Evolutionary conservation across 2,113 vertebrate genomes (phyloP).

Genomic region (Crocuta crocuta): DNA sequence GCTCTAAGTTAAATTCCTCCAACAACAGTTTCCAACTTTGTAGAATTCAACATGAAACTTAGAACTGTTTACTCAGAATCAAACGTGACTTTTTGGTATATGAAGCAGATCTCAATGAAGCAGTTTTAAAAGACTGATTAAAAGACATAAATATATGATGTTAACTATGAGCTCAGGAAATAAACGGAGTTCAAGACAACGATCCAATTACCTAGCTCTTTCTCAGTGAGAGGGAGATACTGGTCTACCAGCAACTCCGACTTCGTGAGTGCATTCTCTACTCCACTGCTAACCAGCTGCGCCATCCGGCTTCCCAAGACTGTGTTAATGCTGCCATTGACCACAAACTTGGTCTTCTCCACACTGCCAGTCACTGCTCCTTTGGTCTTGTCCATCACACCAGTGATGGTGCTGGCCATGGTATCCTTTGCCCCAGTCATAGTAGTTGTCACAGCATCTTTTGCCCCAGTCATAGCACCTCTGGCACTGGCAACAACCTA

Average conservation of each 20-base stretch:
- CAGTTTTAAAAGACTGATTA: not conserved
- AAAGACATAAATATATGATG: not conserved
- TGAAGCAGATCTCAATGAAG: not conserved
- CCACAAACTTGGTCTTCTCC: constrained; percentile 90
- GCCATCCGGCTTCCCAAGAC: constrained; percentile 88
- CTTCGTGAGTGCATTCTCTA: constrained; percentile 89
- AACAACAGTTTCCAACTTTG: not conserved
- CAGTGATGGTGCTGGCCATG: constrained; percentile 88
- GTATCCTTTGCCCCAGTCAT: constrained; percentile 89
- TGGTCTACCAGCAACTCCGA: constrained; percentile 91
- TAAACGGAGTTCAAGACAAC: constrained; percentile 47
- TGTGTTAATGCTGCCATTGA: constrained; percentile 89
- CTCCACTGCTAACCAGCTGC: constrained; percentile 82
- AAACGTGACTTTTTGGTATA: not conserved
- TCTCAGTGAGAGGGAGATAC: constrained; percentile 90
- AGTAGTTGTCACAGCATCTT: constrained; percentile 85
- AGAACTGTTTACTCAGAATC: not conserved
- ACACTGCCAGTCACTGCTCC: constrained; percentile 90
- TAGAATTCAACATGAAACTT: not conserved
- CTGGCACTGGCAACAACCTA: constrained; percentile 90
- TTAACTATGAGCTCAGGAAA: not conserved
- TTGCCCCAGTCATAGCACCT: constrained; percentile 88
- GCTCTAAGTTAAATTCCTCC: not conserved
- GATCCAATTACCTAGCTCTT: constrained; percentile 89
- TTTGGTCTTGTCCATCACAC: constrained; percentile 87